Evolutionary conservation across 1,140 invertebrate species (phyloP).

Genomic region (Apolygus lucorum): DNA sequence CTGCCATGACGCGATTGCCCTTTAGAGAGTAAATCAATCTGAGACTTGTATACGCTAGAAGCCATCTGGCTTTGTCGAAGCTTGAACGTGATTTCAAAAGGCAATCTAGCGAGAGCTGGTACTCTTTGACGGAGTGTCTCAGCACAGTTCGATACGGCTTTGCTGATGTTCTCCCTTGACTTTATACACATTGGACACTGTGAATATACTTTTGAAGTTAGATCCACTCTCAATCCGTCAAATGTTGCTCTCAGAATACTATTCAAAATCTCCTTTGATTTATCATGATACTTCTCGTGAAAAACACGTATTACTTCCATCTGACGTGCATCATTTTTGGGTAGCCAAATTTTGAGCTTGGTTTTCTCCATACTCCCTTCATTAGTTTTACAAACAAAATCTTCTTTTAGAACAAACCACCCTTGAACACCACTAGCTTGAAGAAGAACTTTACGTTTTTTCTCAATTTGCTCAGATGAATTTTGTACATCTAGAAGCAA

Average conservation of each 20-base stretch:
- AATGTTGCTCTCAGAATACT: not conserved
- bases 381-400: no score
- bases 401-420: no score
- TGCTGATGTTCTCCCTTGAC: not conserved
- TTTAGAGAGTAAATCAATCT: not conserved
- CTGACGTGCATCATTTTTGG: not conserved
- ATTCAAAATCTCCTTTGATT: not conserved
- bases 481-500: no score
- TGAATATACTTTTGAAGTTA: no score
- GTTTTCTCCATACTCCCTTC: no score
- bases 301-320: not conserved
- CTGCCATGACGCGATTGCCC: not conserved
- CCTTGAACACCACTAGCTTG: no score
- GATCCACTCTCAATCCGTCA: no score
- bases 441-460: no score
- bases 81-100: not conserved
- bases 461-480: no score
- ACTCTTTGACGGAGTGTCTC: not conserved
- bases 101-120: not conserved
- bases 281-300: not conserved
- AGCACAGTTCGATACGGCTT: not conserved
- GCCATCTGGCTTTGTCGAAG: not conserved
- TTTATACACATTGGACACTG: not conserved
- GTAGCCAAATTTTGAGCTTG: not conserved
- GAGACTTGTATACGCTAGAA: not conserved